Evolutionary conservation across 2,888 invertebrate genomes (phyloP), one percentile per base, ranked within the genome.

Genomic region (Erebia epiphron): DNA sequence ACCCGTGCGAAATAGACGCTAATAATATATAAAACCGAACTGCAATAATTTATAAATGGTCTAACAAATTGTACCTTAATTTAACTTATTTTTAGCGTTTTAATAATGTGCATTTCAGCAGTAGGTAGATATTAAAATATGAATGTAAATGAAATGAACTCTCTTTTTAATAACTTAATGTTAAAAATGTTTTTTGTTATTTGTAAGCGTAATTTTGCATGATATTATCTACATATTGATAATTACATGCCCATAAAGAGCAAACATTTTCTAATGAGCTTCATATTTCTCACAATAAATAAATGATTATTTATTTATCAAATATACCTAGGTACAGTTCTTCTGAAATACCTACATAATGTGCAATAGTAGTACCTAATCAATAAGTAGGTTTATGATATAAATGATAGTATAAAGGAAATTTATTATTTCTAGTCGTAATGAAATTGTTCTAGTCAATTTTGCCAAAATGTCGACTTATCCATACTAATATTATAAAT

Each of bases 291-390:
- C 16, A 52, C 52, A 52, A 16, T 52, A 10, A 7, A 35, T 35
- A 35, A 35, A 35, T 35, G 7, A 35, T 7, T 0, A 35, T 7
- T 35, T 35, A 35, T 35, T 35, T 1, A 35, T 35, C 35, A 35
- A 5, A 35, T 7, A 35, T 35, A 35, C 35, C 35, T 35, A 35
- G 35, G 7, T 35, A 61, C 8, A 21, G 49, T 49, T 3, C 7
- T 62, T 62, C 21, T 49, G 21, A 26, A 49, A 62, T 62, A 49
- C 35, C 35, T 7, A 46, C 18, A 46, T 18, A 18, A 64, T 61
- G 67, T 68, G 70, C 72, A 73, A 73, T 73, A 72, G 63, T 69
- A 63, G 13, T 56, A 26, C 41, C 21, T 64, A 46, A 11, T 64
- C 35, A 35, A 35, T 35, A 35, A 35, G 35, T 35, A 35, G 5